Percentiles rank a stretch among this genome's conserved stretches.
Conservation (phyloP, 1,140 invertebrate genomes). For the Cydia strobilella region DNA sequence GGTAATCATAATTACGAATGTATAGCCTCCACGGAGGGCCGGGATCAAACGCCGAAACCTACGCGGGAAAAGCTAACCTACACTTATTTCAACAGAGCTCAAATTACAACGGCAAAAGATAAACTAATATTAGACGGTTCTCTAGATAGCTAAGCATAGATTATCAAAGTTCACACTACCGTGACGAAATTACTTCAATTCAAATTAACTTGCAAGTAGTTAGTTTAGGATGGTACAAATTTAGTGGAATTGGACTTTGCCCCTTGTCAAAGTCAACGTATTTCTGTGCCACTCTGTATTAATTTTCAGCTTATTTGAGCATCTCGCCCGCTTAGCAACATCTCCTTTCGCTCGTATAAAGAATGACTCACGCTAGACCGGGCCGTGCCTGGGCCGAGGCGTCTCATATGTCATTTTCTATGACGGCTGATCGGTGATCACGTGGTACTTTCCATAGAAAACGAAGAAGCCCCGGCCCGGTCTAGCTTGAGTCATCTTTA, state of each 20-base stretch:
- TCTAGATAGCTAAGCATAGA: neutral
- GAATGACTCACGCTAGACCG: too few species aligned
- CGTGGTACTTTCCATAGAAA: too few species aligned
- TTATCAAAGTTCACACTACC: neutral
- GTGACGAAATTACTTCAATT: constrained; percentile 3
- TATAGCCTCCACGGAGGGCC: neutral
- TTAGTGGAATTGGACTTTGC: neutral
- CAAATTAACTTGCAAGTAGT: neutral
- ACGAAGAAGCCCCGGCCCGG: too few species aligned
- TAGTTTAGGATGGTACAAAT: neutral
- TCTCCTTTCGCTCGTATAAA: neutral
- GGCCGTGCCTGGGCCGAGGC: too few species aligned
- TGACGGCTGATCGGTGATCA: too few species aligned
- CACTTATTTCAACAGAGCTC: neutral
- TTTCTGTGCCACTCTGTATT: neutral
- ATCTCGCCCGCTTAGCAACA: neutral
- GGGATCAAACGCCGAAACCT: neutral
- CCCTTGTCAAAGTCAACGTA: too few species aligned
- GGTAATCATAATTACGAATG: constrained; percentile 2
- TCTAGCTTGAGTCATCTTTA: too few species aligned
- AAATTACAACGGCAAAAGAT: neutral
- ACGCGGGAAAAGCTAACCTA: neutral
- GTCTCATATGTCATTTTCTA: too few species aligned
- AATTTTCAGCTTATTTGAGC: neutral
- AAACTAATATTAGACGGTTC: neutral